A percentile compares a stretch with the other conserved stretches of the same genome.
These are phyloP conservation scores for Bibio marci DNA, from an alignment of 2,888 invertebrate genomes.

Conservation along the genomic window DNA sequence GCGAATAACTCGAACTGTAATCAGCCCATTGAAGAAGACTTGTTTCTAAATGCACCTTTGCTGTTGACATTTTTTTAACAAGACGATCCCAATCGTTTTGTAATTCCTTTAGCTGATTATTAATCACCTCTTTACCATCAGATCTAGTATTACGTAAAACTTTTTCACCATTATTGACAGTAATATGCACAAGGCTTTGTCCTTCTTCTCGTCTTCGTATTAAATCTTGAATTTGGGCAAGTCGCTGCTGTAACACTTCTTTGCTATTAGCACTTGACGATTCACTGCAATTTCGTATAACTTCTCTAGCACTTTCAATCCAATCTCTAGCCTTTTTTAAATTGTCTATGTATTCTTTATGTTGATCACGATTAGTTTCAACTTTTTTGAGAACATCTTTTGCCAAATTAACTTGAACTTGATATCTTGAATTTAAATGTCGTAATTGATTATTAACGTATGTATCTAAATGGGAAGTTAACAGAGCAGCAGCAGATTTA, in stretches of 20 bases:
- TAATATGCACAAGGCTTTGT: constrained; percentile 69
- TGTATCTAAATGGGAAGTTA: constrained; percentile 70
- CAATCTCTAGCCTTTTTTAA: constrained; percentile 60
- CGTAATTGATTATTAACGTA: constrained; percentile 77
- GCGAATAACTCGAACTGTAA: constrained; percentile 83
- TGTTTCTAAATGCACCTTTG: constrained; percentile 81
- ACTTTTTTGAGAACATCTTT: constrained; percentile 83
- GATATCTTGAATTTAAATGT: constrained; percentile 73
- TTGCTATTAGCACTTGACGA: constrained; percentile 60
- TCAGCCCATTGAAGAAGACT: constrained; percentile 89
- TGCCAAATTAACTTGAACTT: constrained; percentile 73
- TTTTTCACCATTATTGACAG: constrained; percentile 81
- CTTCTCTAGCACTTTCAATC: constrained; percentile 74
- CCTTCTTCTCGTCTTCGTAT: constrained; percentile 71
- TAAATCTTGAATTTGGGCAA: constrained; percentile 64
- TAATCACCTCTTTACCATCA: constrained; percentile 76
- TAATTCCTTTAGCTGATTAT: constrained; percentile 70
- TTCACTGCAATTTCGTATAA: constrained; percentile 64
- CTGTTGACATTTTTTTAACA: constrained; percentile 79
- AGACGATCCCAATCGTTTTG: constrained; percentile 86
- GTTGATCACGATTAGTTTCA: constrained; percentile 73
- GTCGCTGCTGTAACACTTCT: constrained; percentile 63
- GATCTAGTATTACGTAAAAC: constrained; percentile 73
- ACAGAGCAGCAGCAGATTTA: constrained; percentile 52
- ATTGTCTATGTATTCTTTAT: constrained; percentile 61